These are phyloP conservation scores for Antheraea mylitta DNA, from an alignment of 1,140 invertebrate species.

Conservation along the genomic window DNA sequence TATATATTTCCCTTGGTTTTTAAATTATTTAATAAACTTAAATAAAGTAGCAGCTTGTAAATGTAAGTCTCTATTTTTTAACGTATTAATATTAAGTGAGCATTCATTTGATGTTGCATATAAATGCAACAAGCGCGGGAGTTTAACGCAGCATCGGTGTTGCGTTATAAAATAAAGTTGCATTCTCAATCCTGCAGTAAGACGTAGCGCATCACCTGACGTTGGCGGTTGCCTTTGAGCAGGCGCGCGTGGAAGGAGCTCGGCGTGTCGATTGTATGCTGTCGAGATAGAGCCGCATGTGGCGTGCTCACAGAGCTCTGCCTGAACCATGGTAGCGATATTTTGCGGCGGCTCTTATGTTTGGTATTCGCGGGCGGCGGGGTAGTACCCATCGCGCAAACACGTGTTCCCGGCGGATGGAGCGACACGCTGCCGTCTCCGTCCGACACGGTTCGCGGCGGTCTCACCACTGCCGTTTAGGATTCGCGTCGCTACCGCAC, in stretches of 20 bases:
- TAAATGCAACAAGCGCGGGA: slow-evolving; percentile 21
- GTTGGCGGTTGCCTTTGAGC: slow-evolving; percentile 68
- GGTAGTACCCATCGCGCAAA: slow-evolving; percentile 72
- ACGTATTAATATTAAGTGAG: too few species aligned
- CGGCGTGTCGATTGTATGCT: slow-evolving; percentile 94
- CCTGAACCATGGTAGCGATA: slow-evolving; percentile 93
- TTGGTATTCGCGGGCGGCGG: slow-evolving; percentile 76
- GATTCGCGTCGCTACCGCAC: slow-evolving; percentile 35
- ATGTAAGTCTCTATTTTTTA: too few species aligned
- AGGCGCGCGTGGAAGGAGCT: slow-evolving; percentile 87
- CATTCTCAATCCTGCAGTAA: slow-evolving; percentile 20
- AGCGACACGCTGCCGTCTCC: slow-evolving; percentile 45
- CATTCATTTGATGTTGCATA: neutral
- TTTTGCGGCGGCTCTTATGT: slow-evolving; percentile 89
- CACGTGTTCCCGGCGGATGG: slow-evolving; percentile 33
- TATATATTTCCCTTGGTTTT: too few species aligned
- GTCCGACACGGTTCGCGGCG: slow-evolving; percentile 57
- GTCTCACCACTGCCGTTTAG: slow-evolving; percentile 52
- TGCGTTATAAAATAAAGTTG: slow-evolving; percentile 15
- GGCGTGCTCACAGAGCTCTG: slow-evolving; percentile 86
- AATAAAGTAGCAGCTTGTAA: too few species aligned
- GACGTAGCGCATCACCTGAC: slow-evolving; percentile 56
- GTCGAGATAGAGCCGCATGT: slow-evolving; percentile 86
- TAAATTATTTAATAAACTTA: too few species aligned
- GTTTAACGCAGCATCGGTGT: slow-evolving; percentile 14